A percentile compares a stretch with the other conserved stretches of the same genome.
Evolutionary conservation across 2,113 vertebrate species (phyloP).

Genomic region (Indicator maculatus): DNA sequence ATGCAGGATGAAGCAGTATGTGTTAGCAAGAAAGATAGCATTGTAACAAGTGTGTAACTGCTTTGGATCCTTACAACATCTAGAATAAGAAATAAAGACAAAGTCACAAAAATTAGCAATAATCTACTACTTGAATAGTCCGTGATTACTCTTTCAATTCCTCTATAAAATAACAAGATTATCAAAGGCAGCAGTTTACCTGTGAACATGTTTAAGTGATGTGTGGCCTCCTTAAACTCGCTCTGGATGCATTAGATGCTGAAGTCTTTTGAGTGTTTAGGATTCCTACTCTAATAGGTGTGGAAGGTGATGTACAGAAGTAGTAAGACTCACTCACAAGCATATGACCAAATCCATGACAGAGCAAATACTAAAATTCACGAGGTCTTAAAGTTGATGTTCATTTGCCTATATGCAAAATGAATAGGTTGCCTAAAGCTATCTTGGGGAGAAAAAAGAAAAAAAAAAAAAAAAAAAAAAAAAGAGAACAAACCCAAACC

Average conservation of each 20-base stretch:
- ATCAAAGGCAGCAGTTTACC: neutral
- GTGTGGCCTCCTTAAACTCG: neutral
- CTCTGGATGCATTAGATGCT: neutral
- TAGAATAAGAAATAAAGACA: neutral
- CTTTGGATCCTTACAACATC: neutral
- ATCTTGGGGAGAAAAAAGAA: neutral
- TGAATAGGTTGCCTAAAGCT: neutral
- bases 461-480: neutral
- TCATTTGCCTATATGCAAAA: neutral
- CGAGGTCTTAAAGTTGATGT: neutral
- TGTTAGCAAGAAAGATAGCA: neutral
- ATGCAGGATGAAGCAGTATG: neutral
- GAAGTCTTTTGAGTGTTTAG: neutral
- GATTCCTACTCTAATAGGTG: neutral
- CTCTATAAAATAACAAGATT: neutral
- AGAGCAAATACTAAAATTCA: neutral
- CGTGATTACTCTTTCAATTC: neutral
- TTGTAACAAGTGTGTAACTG: neutral
- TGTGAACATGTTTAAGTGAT: neutral
- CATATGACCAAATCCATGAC: neutral
- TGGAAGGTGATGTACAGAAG: neutral
- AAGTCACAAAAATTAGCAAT: neutral
- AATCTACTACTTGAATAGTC: neutral
- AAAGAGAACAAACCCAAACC: neutral
- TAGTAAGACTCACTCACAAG: neutral